Evolutionary conservation across 2,113 vertebrate species (phyloP).

Genomic region (Anas platyrhynchos): DNA sequence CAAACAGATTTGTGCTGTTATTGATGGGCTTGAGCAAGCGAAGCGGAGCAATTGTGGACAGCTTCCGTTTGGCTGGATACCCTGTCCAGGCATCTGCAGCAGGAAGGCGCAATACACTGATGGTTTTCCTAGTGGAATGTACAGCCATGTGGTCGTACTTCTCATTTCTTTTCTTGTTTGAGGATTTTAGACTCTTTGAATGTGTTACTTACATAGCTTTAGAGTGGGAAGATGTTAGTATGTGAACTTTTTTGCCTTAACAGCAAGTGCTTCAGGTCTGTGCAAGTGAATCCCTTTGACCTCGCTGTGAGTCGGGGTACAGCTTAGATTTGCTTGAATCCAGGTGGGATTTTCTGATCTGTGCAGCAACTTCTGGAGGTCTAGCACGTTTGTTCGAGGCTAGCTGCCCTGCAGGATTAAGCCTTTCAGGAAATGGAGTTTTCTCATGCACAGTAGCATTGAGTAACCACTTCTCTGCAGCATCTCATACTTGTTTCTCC

Average conservation of each 20-base stretch:
- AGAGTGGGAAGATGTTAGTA: background rate
- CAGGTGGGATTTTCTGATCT: background rate
- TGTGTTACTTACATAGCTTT: background rate
- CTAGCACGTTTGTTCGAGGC: background rate
- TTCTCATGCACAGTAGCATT: background rate
- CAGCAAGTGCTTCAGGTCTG: background rate
- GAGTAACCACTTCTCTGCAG: background rate
- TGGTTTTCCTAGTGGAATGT: background rate
- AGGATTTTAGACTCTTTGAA: background rate
- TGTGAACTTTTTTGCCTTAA: background rate
- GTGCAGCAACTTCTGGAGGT: background rate
- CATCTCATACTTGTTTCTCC: background rate
- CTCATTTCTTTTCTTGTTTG: background rate
- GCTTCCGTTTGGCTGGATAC: background rate
- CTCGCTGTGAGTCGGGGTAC: background rate
- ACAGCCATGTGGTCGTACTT: background rate
- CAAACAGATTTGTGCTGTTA: slow-evolving; percentile 26
- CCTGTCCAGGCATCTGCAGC: background rate
- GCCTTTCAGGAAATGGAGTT: background rate
- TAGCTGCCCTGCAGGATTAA: background rate
- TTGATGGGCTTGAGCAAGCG: background rate
- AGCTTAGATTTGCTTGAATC: background rate
- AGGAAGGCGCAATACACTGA: background rate
- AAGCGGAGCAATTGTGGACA: background rate
- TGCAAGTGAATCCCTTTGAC: background rate